These are phyloP conservation scores for Liopterus haemorrhoidalis DNA, from an alignment of 2,888 invertebrate species.

Conservation along the genomic window DNA sequence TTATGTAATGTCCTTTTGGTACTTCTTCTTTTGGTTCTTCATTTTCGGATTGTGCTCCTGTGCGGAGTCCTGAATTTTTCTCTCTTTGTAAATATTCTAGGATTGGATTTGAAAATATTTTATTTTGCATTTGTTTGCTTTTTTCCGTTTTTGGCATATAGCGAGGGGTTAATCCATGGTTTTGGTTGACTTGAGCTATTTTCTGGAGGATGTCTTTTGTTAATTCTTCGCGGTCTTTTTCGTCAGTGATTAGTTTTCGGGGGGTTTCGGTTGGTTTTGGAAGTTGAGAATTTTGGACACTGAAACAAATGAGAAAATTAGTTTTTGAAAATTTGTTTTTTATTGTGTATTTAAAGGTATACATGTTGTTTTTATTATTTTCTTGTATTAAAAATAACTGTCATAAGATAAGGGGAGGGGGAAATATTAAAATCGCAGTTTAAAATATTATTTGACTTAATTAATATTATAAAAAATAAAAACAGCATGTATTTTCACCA, in stretches of 20 bases:
- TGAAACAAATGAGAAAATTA: slow-evolving; percentile 34
- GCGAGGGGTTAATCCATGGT: slow-evolving; percentile 44
- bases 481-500: too few relatives aligned
- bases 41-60: slow-evolving; percentile 9
- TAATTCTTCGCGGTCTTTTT: slow-evolving; percentile 28
- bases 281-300: slow-evolving; percentile 37
- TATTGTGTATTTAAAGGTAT: too few relatives aligned
- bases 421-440: too few relatives aligned
- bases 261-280: slow-evolving; percentile 18
- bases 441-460: too few relatives aligned
- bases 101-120: slow-evolving; percentile 39
- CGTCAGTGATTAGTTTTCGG: slow-evolving; percentile 10
- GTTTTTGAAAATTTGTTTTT: too few relatives aligned
- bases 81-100: slow-evolving; percentile 38
- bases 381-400: too few relatives aligned
- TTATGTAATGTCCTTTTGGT: slow-evolving; percentile 39
- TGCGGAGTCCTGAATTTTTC: slow-evolving; percentile 14
- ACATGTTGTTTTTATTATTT: too few relatives aligned
- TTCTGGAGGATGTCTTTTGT: slow-evolving; percentile 51
- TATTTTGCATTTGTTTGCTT: slow-evolving; percentile 23
- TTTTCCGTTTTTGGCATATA: slow-evolving; percentile 28
- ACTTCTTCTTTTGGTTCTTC: slow-evolving; percentile 33
- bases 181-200: slow-evolving; percentile 52
- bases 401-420: too few relatives aligned
- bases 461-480: too few relatives aligned